phyloP scores from a whole-genome alignment of 2,888 invertebrate genomes.

The Drosophila kanekoi region DNA sequence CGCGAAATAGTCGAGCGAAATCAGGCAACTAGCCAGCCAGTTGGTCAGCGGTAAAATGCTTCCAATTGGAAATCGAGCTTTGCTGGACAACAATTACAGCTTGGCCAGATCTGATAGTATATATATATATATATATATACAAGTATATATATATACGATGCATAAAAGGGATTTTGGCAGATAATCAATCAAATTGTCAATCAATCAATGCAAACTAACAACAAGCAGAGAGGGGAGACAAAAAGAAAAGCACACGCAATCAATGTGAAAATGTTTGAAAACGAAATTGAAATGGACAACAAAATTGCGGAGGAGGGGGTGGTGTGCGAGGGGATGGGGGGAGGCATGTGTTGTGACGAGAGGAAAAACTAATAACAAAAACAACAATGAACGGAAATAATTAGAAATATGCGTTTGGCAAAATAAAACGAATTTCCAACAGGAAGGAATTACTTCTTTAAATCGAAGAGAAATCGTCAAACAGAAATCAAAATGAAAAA shows the following conservation, averaged over 20 bases:
- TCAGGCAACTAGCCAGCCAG: background rate
- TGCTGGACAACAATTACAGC: constrained; percentile 50
- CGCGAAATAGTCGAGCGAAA: constrained; percentile 7
- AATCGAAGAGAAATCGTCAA: background rate
- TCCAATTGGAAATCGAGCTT: constrained; percentile 6
- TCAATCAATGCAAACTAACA: constrained; percentile 70
- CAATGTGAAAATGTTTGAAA: constrained; percentile 63
- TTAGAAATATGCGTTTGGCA: constrained; percentile 34
- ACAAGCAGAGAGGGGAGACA: constrained; percentile 35
- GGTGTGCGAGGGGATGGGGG: background rate
- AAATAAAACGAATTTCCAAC: constrained; percentile 3
- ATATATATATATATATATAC: background rate
- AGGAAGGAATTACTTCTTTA: background rate
- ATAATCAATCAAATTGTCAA: constrained; percentile 80
- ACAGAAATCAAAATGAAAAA: background rate
- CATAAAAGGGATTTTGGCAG: constrained; percentile 57
- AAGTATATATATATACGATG: constrained; percentile 6
- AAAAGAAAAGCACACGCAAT: constrained; percentile 51
- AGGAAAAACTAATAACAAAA: constrained; percentile 21
- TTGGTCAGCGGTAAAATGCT: constrained; percentile 6
- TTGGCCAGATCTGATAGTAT: background rate
- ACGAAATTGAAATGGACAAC: constrained; percentile 71
- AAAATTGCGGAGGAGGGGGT: constrained; percentile 30
- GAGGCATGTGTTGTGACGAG: constrained; percentile 22
- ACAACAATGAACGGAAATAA: constrained; percentile 67